Evolutionary conservation across 2,797 vertebrate genomes (phyloP).

Genomic region (Alca torda): DNA sequence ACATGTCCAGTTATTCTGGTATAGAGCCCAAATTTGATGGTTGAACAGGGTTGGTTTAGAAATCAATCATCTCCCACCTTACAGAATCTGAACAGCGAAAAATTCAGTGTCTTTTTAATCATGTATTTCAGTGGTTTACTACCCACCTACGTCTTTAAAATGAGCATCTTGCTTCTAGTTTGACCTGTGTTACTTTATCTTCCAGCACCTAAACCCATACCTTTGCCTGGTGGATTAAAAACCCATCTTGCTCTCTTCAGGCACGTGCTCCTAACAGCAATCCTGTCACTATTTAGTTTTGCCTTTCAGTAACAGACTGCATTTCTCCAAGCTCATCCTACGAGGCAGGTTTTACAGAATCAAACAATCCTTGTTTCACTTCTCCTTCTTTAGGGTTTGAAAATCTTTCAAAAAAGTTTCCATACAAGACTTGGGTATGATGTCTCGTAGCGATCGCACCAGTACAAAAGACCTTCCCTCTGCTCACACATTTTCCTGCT

Average conservation of each 20-base stretch:
- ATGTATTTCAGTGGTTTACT: not conserved
- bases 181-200: not conserved
- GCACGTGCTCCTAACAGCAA: not conserved
- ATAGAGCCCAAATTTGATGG: not conserved
- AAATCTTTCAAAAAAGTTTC: not conserved
- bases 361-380: not conserved
- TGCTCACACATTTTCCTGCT: not conserved
- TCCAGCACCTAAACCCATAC: not conserved
- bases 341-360: not conserved
- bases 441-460: not conserved
- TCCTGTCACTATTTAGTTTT: not conserved
- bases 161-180: not conserved
- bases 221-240: not conserved
- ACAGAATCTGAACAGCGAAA: not conserved
- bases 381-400: not conserved
- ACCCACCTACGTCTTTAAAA: not conserved
- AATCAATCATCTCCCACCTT: not conserved
- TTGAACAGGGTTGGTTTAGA: not conserved
- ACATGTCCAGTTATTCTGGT: not conserved
- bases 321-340: not conserved
- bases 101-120: not conserved
- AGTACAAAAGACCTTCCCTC: not conserved
- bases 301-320: not conserved
- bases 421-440: not conserved
- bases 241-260: not conserved